Base-by-base conservation (phyloP, 1,140 invertebrate species). In the Grapholita molesta region DNA sequence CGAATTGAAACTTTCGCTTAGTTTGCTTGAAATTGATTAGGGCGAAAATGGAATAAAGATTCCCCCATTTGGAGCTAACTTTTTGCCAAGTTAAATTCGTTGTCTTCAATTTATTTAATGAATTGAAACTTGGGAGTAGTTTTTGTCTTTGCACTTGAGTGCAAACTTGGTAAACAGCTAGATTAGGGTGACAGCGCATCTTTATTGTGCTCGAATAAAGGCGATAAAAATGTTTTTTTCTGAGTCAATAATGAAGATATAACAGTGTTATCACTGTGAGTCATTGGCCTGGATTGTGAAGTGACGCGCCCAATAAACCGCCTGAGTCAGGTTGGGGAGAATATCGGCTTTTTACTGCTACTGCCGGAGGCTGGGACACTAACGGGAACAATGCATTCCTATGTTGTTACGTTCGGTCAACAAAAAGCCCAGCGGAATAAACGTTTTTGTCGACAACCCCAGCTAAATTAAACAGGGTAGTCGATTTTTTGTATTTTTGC, bases 381-480 rank as follows among this genome's bases (percentile, higher is more conserved):
- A 86, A 80, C 79, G 75, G 78, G 83, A 78, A 90, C 86, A 90
- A 89, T 90, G 85, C 85, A 90, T 88, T 88, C 85, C 85, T 74
- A 74, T 74, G 79, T 79, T 81, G 84, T 85, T 85, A 86, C 80
- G 84, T 88, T 80, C 77, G 80, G 76, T 79, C 86, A 82, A 84
- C 83, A 88, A 89, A 90, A 86, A 85, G 79, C 77, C 75, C 79
- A 82, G 82, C 83, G 76, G 77, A 77, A 77, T 78, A 70, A 79
- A 75, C 73, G 74, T 82, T 90, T 90, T 90, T 90, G 82, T 80
- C 76, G 75, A 81, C 79, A 80, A 77, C 84, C 79, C 78, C 82
- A 79, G 85, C 84, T 85, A 90, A 90, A 90, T 90, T 89, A 87
- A 88, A 89, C 82, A 85, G 82, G 80, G 80, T 78, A 85, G 80